Evolutionary conservation across 2,797 vertebrate species (phyloP).

Genomic region (Mormyrus proboscirostris): DNA sequence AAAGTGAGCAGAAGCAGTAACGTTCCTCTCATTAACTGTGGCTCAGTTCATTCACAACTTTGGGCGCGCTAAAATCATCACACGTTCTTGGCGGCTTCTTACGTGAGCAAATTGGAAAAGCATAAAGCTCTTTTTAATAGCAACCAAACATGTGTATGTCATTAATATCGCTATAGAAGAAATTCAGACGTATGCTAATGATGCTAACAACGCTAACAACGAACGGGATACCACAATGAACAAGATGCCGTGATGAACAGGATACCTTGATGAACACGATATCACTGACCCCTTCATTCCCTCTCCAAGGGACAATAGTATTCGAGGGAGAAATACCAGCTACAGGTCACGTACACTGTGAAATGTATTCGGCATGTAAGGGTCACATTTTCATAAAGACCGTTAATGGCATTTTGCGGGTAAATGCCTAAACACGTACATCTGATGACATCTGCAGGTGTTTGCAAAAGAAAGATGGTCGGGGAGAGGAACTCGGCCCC

Average conservation of each 20-base stretch:
- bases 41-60: neutral
- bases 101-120: neutral
- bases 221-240: neutral
- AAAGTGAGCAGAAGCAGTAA: neutral
- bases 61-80: neutral
- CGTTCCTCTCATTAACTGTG: neutral
- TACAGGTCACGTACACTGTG: neutral
- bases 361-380: neutral
- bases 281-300: neutral
- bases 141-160: neutral
- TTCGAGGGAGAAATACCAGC: neutral
- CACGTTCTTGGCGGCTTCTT: neutral
- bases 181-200: neutral
- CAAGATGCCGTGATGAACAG: neutral
- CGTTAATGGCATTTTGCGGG: neutral
- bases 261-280: neutral
- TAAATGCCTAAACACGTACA: neutral
- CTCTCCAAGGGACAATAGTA: neutral
- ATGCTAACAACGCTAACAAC: neutral
- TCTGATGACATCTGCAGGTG: neutral
- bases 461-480: neutral
- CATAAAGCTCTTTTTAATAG: neutral
- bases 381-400: neutral
- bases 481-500: neutral
- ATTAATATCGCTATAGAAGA: neutral